phyloP scores from a whole-genome alignment of 2,797 vertebrate genomes.

The Sebastes matsubarae region DNA sequence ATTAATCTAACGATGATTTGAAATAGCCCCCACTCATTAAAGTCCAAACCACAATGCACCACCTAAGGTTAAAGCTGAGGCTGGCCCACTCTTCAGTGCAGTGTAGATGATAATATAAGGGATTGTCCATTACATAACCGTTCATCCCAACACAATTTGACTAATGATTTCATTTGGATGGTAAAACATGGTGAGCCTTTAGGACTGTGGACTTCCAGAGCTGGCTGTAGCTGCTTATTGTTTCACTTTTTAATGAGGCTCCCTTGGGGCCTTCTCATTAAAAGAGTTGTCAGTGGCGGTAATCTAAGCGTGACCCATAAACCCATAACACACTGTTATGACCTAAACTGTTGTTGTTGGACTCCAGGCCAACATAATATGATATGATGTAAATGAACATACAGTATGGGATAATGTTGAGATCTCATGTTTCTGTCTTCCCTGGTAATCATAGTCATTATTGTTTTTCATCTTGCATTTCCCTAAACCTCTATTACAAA shows the following conservation, averaged over 20 bases:
- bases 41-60: neutral
- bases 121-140: slow-evolving; percentile 19
- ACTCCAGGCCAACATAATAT: slow-evolving; percentile 23
- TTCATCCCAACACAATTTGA: slow-evolving; percentile 18
- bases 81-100: neutral
- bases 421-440: slow-evolving; percentile 5
- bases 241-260: slow-evolving; percentile 47
- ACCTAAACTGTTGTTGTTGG: slow-evolving; percentile 29
- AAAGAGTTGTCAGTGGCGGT: slow-evolving; percentile 38
- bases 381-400: slow-evolving; percentile 18
- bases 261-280: slow-evolving; percentile 49
- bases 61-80: neutral
- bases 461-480: slow-evolving; percentile 27
- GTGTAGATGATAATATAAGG: neutral
- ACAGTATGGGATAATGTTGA: neutral
- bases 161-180: slow-evolving; percentile 39
- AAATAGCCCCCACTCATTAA: neutral
- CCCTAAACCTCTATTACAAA: slow-evolving; percentile 37
- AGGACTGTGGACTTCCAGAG: neutral
- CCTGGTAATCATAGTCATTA: slow-evolving; percentile 7
- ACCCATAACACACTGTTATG: slow-evolving; percentile 23
- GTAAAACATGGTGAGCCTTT: slow-evolving; percentile 23
- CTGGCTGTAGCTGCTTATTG: slow-evolving; percentile 31
- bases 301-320: slow-evolving; percentile 44
- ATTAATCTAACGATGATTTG: neutral